Evolutionary conservation across 2,113 vertebrate species (phyloP), one percentile per base, ranked within the genome.

Genomic region (Australoheros scitulus): DNA sequence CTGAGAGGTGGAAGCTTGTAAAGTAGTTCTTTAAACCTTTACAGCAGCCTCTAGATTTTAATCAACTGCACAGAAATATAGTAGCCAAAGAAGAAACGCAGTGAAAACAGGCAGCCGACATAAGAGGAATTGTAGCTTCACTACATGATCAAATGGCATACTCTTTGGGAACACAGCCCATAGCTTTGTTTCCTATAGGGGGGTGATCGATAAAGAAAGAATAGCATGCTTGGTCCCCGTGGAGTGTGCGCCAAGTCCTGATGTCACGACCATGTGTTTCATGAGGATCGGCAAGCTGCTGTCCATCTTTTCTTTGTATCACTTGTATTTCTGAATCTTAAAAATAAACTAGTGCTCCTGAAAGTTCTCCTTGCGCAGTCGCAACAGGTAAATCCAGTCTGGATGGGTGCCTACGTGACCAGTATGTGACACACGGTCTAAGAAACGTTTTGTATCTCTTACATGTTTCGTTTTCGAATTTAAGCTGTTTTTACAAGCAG

Each of bases 261-360:
- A 93, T 92, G 92, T 87, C 83, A 90, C 26, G 70, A 88, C 91
- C 91, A 92, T 92, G 93, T 90, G 92, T 80, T 72, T 41, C 3
- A 70, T 29, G 10, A 74, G 63, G 63, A 77, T n/a, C 85, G 68
- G 85, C 87, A 86, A 32, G 76, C 77, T 78, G 76, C 47, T 81
- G 70, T 65, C 59, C 64, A 52, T 79, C 87, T 55, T 59, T 90
- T 87, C 77, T 89, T 89, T 47, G 2, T 17, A 26, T 18, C 9
- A 24, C 60, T 57, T 26, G 20, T 10, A 34, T 11, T 24, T 36
- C 20, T 41, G 1, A 34, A 3, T 58, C 58, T 55, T 55, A 52
- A 55, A 34, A 32, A n/a, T 72, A 72, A 34, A n/a, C 47, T 9
- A 18, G n/a, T 13, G 26, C 26, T 18, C 26, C 26, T n/a, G 18